Conservation (phyloP, 2,888 invertebrate species). For the Dolomedes plantarius region DNA sequence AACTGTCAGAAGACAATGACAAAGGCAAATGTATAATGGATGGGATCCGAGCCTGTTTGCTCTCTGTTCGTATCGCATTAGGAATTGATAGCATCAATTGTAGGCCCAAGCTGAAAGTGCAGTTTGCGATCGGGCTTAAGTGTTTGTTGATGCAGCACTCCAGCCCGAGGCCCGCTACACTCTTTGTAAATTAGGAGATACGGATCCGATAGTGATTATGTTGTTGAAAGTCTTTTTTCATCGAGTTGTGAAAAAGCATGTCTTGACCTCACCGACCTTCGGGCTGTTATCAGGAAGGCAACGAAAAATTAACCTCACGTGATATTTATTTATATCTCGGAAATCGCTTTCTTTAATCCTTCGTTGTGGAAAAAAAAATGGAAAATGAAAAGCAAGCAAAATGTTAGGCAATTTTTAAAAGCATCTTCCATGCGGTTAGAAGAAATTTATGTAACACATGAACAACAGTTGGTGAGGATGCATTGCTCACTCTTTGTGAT, state of each 20-base stretch:
- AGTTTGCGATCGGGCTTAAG: conserved; percentile 7
- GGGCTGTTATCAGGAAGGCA: not conserved
- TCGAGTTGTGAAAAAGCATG: not conserved
- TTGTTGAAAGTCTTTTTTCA: not conserved
- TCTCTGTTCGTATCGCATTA: not conserved
- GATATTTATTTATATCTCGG: not conserved
- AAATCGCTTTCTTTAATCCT: too few species aligned
- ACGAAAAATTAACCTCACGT: conserved; percentile 5
- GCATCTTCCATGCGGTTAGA: too few species aligned
- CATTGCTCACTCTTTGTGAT: too few species aligned
- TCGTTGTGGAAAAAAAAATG: too few species aligned
- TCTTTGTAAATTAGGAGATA: conserved; percentile 42
- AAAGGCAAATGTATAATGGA: not conserved
- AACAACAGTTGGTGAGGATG: too few species aligned
- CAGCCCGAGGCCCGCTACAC: conserved; percentile 7
- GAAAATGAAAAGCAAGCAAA: too few species aligned
- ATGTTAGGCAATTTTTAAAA: too few species aligned
- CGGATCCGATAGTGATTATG: conserved; percentile 4
- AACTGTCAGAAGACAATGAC: not conserved
- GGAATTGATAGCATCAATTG: conserved; percentile 2
- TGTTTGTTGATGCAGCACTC: conserved; percentile 37
- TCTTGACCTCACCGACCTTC: not conserved
- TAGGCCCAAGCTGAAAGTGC: not conserved
- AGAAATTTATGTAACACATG: too few species aligned
- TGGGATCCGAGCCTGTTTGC: not conserved